Evolutionary conservation across 1,140 invertebrate species (phyloP).

Genomic region (Cherax destructor): DNA sequence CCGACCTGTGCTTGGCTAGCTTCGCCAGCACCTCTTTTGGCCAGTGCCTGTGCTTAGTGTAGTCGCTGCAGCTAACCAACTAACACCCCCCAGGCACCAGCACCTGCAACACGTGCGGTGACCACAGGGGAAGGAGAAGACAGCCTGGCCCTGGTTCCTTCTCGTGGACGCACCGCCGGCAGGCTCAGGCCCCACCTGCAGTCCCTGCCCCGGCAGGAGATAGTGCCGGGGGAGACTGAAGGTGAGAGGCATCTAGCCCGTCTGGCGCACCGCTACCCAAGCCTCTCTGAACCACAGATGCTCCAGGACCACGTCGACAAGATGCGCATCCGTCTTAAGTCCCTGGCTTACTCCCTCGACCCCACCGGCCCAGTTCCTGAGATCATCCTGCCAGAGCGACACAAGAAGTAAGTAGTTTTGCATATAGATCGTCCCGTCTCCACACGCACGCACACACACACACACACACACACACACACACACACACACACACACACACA

Average conservation of each 20-base stretch:
- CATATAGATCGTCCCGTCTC: neutral
- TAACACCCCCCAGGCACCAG: conserved; percentile 47
- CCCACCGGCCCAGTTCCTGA: conserved; percentile 70
- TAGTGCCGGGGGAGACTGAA: conserved; percentile 49
- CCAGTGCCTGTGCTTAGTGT: neutral
- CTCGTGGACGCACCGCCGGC: neutral
- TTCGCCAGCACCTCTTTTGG: neutral
- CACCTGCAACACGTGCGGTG: neutral
- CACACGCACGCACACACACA: neutral
- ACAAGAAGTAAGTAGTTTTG: conserved; percentile 17
- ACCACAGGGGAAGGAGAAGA: conserved; percentile 25
- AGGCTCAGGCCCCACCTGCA: conserved; percentile 15
- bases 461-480: neutral
- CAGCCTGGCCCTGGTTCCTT: conserved; percentile 24
- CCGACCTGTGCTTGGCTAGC: neutral
- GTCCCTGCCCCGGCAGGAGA: conserved; percentile 15
- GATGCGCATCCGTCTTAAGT: conserved; percentile 70
- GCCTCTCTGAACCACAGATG: conserved; percentile 72
- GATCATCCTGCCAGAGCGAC: conserved; percentile 67
- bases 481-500: neutral
- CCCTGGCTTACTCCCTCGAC: conserved; percentile 71
- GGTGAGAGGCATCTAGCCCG: conserved; percentile 62
- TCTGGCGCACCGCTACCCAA: conserved; percentile 61
- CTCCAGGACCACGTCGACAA: conserved; percentile 72
- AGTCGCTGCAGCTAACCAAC: conserved; percentile 24